Percentiles rank a stretch among this genome's conserved stretches.
Conservation (phyloP, 2,797 vertebrate species). For the Epinephelus coioides region DNA sequence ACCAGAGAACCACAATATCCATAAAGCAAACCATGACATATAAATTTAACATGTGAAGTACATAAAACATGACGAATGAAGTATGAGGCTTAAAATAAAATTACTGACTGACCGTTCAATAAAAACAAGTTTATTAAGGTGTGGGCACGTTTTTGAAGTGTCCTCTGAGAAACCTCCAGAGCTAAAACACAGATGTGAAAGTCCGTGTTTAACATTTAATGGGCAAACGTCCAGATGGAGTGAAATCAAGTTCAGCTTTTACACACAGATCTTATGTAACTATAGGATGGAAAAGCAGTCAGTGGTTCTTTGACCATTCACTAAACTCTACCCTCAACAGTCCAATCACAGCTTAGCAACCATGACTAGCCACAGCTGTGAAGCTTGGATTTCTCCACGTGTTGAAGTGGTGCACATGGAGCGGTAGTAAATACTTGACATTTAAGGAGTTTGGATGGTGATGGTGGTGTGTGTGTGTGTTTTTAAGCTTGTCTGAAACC, state of each 20-base stretch:
- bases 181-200: conserved; percentile 49
- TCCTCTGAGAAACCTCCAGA: conserved; percentile 20
- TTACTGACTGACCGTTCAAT: conserved; percentile 13
- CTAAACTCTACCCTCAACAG: background rate
- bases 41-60: conserved; percentile 24
- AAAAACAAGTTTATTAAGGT: conserved; percentile 43
- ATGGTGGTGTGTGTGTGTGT: too few relatives aligned
- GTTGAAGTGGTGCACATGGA: background rate
- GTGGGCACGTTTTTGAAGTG: conserved; percentile 18
- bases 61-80: conserved; percentile 26
- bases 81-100: conserved; percentile 9
- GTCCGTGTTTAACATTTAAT: conserved; percentile 35
- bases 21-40: conserved; percentile 15
- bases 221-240: conserved; percentile 40
- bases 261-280: conserved; percentile 33
- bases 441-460: background rate
- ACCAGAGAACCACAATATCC: conserved; percentile 16
- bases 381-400: background rate
- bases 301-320: background rate
- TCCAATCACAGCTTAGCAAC: background rate
- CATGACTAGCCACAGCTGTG: background rate
- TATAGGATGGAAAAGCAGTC: conserved; percentile 24
- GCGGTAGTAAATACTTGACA: background rate
- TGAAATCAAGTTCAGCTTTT: conserved; percentile 13
- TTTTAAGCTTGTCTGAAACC: background rate